A percentile compares a stretch with the other conserved stretches of the same genome.
Conservation (phyloP, 2,888 invertebrate species). For the Pheosia tremula region DNA sequence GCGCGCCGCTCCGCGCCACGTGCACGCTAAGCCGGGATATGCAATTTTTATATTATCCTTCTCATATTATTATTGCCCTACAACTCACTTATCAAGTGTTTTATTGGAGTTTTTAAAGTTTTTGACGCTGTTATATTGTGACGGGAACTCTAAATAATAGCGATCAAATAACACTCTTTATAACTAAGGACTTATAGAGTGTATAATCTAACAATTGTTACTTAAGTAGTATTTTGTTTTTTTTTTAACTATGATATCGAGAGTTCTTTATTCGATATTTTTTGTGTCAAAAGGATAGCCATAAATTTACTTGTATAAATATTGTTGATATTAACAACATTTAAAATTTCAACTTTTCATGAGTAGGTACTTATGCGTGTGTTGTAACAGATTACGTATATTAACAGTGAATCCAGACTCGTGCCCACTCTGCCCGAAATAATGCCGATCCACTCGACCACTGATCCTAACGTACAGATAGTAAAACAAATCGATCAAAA, state of each 20-base stretch:
- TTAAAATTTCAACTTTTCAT: neutral
- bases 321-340: too few relatives aligned
- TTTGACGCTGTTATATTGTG: slow-evolving; percentile 7
- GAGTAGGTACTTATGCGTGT: neutral
- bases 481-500: slow-evolving; percentile 24
- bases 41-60: slow-evolving; percentile 71
- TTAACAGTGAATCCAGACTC: slow-evolving; percentile 48
- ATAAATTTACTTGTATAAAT: too few relatives aligned
- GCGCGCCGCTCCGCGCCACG: slow-evolving; percentile 51
- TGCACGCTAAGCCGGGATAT: slow-evolving; percentile 64
- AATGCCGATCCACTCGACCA: slow-evolving; percentile 32
- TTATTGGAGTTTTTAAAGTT: slow-evolving; percentile 42
- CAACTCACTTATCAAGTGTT: slow-evolving; percentile 53
- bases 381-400: slow-evolving; percentile 46
- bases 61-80: slow-evolving; percentile 58
- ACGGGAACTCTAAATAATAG: neutral
- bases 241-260: too few relatives aligned
- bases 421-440: slow-evolving; percentile 35
- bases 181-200: neutral
- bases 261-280: neutral
- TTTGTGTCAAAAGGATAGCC: too few relatives aligned
- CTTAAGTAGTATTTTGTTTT: too few relatives aligned
- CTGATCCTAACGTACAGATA: slow-evolving; percentile 43
- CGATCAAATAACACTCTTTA: neutral
- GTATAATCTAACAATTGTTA: neutral